phyloP scores from a whole-genome alignment of 2,797 vertebrate species.

The Netta rufina region DNA sequence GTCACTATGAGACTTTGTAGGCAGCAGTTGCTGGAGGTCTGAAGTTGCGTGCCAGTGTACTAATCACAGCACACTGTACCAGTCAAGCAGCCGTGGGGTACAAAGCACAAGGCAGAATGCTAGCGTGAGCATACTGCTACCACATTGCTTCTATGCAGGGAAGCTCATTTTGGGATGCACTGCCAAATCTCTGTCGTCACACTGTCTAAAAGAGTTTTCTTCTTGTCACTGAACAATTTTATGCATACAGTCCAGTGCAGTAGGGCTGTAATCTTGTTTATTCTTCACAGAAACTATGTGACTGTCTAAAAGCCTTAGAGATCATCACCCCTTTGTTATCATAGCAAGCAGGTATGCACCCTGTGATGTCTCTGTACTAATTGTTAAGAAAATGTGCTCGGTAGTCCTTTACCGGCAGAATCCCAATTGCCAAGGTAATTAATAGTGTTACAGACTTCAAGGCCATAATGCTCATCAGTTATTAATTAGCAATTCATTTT shows the following conservation, averaged over 20 bases:
- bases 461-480: conserved; percentile 99
- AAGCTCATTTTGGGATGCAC: accelerated
- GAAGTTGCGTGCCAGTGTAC: background rate
- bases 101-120: background rate
- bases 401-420: conserved; percentile 85
- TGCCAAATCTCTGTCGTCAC: background rate
- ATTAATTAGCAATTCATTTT: conserved; percentile 99
- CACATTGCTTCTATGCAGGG: background rate
- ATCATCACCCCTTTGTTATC: conserved; percentile 73
- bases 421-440: conserved; percentile 94
- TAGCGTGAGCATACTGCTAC: conserved; percentile 1
- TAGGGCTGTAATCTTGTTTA: conserved; percentile 36
- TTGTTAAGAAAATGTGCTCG: conserved; percentile 85
- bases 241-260: background rate
- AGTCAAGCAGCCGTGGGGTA: background rate
- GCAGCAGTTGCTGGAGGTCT: conserved; percentile 38
- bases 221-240: background rate
- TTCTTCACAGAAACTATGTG: conserved; percentile 51
- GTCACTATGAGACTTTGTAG: background rate
- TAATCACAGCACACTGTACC: background rate
- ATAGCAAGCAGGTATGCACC: conserved; percentile 82
- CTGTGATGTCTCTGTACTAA: conserved; percentile 80
- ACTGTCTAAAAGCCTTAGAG: conserved; percentile 72
- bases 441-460: conserved; percentile 95
- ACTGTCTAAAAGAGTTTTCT: background rate